Conservation (phyloP, 1,140 invertebrate genomes). For the Cecropterus lyciades region DNA sequence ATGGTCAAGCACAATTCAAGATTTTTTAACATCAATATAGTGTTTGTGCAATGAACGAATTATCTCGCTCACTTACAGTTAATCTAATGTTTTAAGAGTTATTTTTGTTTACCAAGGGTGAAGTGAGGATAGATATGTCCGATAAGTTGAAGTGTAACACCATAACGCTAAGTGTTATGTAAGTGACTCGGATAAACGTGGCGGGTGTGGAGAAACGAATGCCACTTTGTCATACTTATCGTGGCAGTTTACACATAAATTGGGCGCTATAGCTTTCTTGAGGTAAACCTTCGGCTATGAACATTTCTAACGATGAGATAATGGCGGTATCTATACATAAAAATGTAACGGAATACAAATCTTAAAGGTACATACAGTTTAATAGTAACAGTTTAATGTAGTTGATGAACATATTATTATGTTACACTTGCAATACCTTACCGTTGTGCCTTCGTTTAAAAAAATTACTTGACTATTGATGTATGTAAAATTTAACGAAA, state of each 20-base stretch:
- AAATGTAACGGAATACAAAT: too few species aligned
- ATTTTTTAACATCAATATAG: too few species aligned
- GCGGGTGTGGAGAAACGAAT: constrained; percentile 15
- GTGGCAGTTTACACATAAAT: constrained; percentile 35
- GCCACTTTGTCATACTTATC: constrained; percentile 40
- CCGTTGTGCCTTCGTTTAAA: too few species aligned
- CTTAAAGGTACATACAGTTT: too few species aligned
- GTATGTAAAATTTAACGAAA: too few species aligned
- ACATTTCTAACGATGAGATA: constrained; percentile 26
- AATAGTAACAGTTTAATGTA: too few species aligned
- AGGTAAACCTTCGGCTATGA: constrained; percentile 27
- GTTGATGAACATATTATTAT: too few species aligned
- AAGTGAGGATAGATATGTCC: constrained; percentile 6
- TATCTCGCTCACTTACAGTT: too few species aligned
- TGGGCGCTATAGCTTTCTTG: constrained; percentile 35
- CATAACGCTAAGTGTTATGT: constrained; percentile 26
- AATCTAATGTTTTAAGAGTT: background rate
- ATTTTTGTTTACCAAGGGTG: constrained; percentile 2
- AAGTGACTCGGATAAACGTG: constrained; percentile 31
- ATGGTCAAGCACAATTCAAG: too few species aligned
- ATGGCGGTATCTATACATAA: background rate
- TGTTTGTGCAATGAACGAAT: too few species aligned
- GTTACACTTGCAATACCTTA: too few species aligned
- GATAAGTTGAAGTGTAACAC: constrained; percentile 22
- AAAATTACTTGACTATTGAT: too few species aligned